Evolutionary conservation across 1,140 invertebrate species (phyloP), one percentile per base, ranked within the genome.

Genomic region (Eurytemora carolleeae): DNA sequence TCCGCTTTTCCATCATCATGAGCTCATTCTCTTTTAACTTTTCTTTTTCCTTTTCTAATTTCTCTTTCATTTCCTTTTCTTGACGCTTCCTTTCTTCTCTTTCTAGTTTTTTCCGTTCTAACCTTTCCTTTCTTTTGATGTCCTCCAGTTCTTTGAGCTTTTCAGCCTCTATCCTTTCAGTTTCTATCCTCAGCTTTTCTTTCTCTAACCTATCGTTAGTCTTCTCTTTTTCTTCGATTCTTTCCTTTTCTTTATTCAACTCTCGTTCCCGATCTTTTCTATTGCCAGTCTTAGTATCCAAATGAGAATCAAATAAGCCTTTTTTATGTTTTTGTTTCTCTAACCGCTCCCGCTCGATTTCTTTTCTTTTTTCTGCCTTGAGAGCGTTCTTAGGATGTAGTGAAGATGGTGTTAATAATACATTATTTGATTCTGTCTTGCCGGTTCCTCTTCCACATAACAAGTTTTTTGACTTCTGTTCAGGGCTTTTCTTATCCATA

Each of bases 161-260:
- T n/a, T 1, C 2, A 20, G 7, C 23, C 58, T 66, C 59, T 70
- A 68, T 57, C 66, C 72, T 58, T 70, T 59, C 21, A 56, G 61
- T 21, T 58, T 15, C 77, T 59, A 60, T 72, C 68, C 61, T 67
- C 63, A 61, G 70, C 68, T 58, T 20, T 53, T 21, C 25, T 57
- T 61, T 63, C 19, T 20, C 22, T 17, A n/a, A n/a, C n/a, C n/a
- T n/a, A n/a, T n/a, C n/a, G n/a, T n/a, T n/a, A n/a, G n/a, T n/a
- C n/a, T n/a, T n/a, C n/a, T n/a, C n/a, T 62, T 65, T 65, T 67
- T 67, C 58, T 44, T 61, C 19, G 56, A 20, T 64, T 63, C 73
- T 71, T n/a, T 68, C 63, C 64, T 76, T 72, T 26, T 63, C 19
- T 21, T 64, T 69, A 67, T 24, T 64, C 63, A 1, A 31, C 70